phyloP scores from a whole-genome alignment of 2,888 invertebrate genomes.

The Belgica antarctica region DNA sequence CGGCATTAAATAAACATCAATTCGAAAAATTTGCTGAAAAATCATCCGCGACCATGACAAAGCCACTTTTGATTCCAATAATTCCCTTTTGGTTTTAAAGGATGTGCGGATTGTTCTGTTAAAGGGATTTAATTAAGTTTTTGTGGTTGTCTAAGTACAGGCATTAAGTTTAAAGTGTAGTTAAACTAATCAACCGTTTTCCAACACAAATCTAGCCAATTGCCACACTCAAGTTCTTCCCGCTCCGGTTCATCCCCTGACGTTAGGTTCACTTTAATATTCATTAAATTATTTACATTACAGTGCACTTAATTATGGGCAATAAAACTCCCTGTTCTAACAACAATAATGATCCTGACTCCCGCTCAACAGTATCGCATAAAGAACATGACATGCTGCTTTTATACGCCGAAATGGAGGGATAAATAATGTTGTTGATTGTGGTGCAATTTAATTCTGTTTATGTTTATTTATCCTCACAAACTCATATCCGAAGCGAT shows the following conservation, averaged over 20 bases:
- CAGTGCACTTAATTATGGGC: conserved; percentile 41
- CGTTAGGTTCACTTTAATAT: conserved; percentile 16
- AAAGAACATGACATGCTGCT: not conserved
- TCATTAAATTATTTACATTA: conserved; percentile 44
- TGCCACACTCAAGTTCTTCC: not conserved
- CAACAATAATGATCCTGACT: not conserved
- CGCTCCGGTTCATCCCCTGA: not conserved
- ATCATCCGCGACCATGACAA: conserved; percentile 18
- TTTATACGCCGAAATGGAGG: not conserved
- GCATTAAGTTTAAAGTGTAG: not conserved
- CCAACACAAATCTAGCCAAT: not conserved
- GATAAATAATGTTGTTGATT: conserved; percentile 24
- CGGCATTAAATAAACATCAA: conserved; percentile 10
- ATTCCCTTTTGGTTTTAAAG: no score
- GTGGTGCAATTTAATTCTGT: conserved; percentile 36
- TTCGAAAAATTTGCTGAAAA: not conserved
- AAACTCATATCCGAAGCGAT: not conserved
- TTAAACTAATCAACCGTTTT: not conserved
- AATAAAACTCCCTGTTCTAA: conserved; percentile 7
- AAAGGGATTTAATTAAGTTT: no score
- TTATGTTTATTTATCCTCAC: conserved; percentile 19
- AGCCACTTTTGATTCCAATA: not conserved
- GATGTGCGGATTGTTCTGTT: no score
- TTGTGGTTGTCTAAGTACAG: no score
- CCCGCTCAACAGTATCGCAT: not conserved